phyloP scores from a whole-genome alignment of 2,888 invertebrate species.

The Drosophila setosimentum region DNA sequence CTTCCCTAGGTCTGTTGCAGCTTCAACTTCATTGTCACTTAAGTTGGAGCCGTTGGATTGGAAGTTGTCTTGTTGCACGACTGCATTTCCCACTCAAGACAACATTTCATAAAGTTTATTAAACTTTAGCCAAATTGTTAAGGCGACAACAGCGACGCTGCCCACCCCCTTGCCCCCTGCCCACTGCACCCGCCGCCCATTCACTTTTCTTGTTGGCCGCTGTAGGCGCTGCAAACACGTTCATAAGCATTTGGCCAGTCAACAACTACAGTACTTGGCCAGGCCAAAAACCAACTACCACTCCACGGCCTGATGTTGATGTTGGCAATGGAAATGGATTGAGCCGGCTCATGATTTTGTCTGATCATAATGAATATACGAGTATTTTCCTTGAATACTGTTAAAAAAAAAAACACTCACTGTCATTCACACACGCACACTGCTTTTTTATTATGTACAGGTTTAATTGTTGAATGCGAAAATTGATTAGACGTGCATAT shows the following conservation, averaged over 20 bases:
- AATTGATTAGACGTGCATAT: slow-evolving; percentile 19
- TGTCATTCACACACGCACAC: slow-evolving; percentile 20
- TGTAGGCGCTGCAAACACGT: slow-evolving; percentile 72
- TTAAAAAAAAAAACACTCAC: slow-evolving; percentile 28
- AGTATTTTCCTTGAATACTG: slow-evolving; percentile 48
- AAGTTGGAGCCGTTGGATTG: slow-evolving; percentile 60
- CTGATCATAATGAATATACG: slow-evolving; percentile 11
- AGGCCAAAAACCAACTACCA: slow-evolving; percentile 62
- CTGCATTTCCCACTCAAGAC: slow-evolving; percentile 79
- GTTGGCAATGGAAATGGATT: slow-evolving; percentile 43
- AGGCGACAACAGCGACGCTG: slow-evolving; percentile 49
- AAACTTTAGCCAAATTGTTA: slow-evolving; percentile 80
- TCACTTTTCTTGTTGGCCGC: slow-evolving; percentile 66
- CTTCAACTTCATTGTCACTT: slow-evolving; percentile 63
- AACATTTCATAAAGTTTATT: slow-evolving; percentile 81
- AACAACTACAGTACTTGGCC: slow-evolving; percentile 32
- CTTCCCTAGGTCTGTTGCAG: slow-evolving; percentile 3
- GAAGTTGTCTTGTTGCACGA: slow-evolving; percentile 35
- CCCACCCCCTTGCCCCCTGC: slow-evolving; percentile 1
- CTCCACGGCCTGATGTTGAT: slow-evolving; percentile 44
- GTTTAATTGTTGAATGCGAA: slow-evolving; percentile 33
- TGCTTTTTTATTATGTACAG: neutral
- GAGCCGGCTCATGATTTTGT: slow-evolving; percentile 41
- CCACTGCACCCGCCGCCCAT: slow-evolving; percentile 23
- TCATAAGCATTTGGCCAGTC: slow-evolving; percentile 72